Evolutionary conservation across 2,797 vertebrate genomes (phyloP), one percentile per base, ranked within the genome.

Genomic region (Anas capensis): DNA sequence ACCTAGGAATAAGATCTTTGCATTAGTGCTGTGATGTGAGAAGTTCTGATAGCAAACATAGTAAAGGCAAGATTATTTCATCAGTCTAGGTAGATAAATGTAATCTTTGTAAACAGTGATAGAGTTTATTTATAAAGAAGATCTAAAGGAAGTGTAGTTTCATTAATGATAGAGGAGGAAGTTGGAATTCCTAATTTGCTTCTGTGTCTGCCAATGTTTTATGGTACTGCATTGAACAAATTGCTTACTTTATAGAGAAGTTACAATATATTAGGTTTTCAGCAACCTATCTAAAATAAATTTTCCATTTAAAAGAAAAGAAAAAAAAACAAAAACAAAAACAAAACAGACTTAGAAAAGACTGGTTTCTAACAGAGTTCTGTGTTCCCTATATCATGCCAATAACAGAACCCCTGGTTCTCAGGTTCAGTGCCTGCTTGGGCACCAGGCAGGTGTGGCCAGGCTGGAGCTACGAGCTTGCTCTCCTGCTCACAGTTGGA

Each of bases 301-400:
- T 40, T 76, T 72, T 38, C 27, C 20, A 19, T 44, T 48, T 11
- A 48, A 48, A 48, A 48, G 11, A 46, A 46, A 44, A 44, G n/a
- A 44, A 44, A 10, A 18, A 42, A 42, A 44, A 44, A 44, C 21
- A 16, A 69, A 36, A 36, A 36, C 9, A 36, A 36, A 36, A 36
- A 36, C 9, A 83, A 15, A 82, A 23, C 6, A 51, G 18, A 51
- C 36, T 40, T 40, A 69, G 51, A 1, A 1, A 79, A 76, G 58
- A 34, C 29, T 10, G 3, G 24, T 38, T 91, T 71, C 71, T 70
- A 57, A 53, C 44, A 56, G 36, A 86, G 18, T 33, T 15, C 31
- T 10, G 0, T 5, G 8, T 18, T 84, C 66, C 13, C 11, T 23
- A 0, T 13, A 71, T n/a, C 31, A 54, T 29, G 31, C 31, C 2